These are phyloP conservation scores for Belonocnema kinseyi DNA, from an alignment of 1,140 invertebrate genomes.

Conservation along the genomic window DNA sequence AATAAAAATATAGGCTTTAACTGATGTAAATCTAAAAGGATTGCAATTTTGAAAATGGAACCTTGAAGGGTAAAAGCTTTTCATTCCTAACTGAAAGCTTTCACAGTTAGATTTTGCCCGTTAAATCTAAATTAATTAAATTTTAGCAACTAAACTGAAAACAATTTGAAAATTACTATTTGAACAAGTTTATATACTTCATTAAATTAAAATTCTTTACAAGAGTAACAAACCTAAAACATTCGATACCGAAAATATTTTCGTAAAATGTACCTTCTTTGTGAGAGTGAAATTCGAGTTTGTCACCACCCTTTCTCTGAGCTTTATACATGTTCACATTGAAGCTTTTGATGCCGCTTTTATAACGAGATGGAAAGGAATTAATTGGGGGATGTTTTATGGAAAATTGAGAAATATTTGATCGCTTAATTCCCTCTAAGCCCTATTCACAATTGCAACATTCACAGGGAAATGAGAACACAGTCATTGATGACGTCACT, in stretches of 20 bases:
- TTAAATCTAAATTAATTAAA: too few relatives aligned
- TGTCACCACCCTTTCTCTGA: neutral
- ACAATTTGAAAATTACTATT: too few relatives aligned
- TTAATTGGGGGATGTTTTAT: neutral
- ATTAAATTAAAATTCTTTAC: too few relatives aligned
- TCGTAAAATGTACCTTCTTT: too few relatives aligned
- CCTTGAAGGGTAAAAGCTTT: neutral
- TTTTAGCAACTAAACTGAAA: too few relatives aligned
- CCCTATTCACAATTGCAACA: neutral
- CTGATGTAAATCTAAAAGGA: too few relatives aligned
- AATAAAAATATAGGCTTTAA: neutral
- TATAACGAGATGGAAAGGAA: neutral
- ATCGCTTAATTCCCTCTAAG: constrained; percentile 3
- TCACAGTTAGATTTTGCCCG: too few relatives aligned
- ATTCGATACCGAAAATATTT: too few relatives aligned
- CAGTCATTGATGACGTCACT: constrained; percentile 11
- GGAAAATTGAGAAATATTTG: constrained; percentile 27
- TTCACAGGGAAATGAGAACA: constrained; percentile 7
- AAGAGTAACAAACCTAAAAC: too few relatives aligned
- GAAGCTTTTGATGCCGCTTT: constrained; percentile 2
- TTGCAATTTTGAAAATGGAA: neutral
- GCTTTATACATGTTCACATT: neutral
- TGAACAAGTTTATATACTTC: too few relatives aligned
- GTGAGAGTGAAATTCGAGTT: neutral
- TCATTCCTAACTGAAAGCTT: neutral